phyloP scores from a whole-genome alignment of 2,888 invertebrate species.

The Sminthurides aquaticus region DNA sequence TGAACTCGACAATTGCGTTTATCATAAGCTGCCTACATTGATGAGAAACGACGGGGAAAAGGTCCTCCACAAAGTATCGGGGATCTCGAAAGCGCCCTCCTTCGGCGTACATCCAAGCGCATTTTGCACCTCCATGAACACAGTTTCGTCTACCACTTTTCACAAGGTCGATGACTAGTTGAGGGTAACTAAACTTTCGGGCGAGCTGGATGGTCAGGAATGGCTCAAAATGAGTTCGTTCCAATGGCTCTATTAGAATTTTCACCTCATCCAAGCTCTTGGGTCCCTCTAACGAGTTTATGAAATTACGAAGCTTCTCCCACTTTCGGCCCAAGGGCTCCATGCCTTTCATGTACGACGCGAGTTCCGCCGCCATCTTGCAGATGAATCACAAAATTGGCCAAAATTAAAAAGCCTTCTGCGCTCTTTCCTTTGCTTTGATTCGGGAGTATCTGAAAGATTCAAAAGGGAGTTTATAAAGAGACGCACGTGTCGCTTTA shows the following conservation, averaged over 20 bases:
- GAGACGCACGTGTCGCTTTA: too few relatives aligned
- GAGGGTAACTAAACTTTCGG: not conserved
- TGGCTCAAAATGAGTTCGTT: not conserved
- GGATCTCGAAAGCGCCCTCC: not conserved
- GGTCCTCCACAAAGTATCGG: not conserved
- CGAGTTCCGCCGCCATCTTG: too few relatives aligned
- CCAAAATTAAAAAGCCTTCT: too few relatives aligned
- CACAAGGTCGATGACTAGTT: not conserved
- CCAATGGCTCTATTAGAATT: not conserved
- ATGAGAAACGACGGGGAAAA: not conserved
- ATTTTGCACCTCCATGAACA: not conserved
- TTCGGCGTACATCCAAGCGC: not conserved
- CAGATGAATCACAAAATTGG: too few relatives aligned
- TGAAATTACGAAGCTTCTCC: not conserved
- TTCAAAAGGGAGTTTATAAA: too few relatives aligned
- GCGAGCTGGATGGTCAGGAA: not conserved
- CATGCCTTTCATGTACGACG: too few relatives aligned
- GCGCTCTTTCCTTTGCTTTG: too few relatives aligned
- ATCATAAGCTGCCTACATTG: not conserved
- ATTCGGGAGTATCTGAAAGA: too few relatives aligned
- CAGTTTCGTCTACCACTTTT: not conserved
- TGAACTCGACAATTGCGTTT: not conserved
- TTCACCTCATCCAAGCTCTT: not conserved
- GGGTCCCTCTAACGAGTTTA: not conserved
- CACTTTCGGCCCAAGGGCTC: not conserved